Evolutionary conservation across 2,113 vertebrate genomes (phyloP).

Genomic region (Xiphorhynchus elegans): DNA sequence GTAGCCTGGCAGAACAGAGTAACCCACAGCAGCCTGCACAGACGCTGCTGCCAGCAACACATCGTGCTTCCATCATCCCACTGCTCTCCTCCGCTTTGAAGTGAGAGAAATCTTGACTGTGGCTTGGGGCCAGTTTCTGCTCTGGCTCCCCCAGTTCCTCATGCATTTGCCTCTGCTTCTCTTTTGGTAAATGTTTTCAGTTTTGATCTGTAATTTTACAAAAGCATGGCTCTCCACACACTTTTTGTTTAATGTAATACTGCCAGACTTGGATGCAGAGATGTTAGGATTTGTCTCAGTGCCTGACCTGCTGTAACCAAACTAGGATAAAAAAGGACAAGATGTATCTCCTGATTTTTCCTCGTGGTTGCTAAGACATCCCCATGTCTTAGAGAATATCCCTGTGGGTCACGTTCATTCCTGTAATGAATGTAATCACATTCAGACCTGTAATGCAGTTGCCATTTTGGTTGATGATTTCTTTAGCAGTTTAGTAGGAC

Average conservation of each 20-base stretch:
- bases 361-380: neutral
- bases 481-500: neutral
- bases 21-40: neutral
- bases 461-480: neutral
- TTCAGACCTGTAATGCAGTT: neutral
- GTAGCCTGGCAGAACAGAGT: neutral
- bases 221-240: rapidly evolving
- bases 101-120: neutral
- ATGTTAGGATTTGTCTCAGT: neutral
- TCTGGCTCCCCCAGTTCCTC: neutral
- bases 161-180: neutral
- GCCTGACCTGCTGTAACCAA: neutral
- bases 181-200: neutral
- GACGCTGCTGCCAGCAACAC: constrained; percentile 13
- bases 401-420: neutral
- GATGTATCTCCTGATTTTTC: neutral
- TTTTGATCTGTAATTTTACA: neutral
- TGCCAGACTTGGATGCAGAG: neutral
- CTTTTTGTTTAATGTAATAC: neutral
- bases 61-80: constrained; percentile 5
- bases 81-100: neutral
- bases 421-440: too few species aligned
- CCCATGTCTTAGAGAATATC: neutral
- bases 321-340: neutral
- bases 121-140: constrained; percentile 24